phyloP scores from a whole-genome alignment of 1,140 invertebrate species.

The Fopius arisanus region DNA sequence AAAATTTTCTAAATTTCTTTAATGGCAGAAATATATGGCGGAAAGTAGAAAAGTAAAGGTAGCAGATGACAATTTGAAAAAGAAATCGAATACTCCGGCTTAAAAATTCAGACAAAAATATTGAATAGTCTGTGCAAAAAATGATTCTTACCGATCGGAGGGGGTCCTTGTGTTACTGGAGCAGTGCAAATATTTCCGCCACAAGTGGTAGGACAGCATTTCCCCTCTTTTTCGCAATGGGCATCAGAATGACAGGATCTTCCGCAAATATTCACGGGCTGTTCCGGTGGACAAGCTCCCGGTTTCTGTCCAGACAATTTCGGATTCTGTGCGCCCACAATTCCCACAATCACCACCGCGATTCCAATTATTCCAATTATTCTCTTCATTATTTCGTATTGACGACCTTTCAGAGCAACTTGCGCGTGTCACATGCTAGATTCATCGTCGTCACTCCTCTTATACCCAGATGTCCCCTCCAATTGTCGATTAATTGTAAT shows the following conservation, averaged over 20 bases:
- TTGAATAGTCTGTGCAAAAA: neutral
- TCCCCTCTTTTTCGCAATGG: constrained; percentile 51
- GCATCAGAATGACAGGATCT: constrained; percentile 49
- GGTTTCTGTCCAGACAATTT: constrained; percentile 41
- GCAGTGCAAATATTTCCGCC: constrained; percentile 66
- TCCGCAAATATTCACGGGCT: constrained; percentile 51
- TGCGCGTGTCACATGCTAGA: neutral
- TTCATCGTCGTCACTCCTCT: neutral
- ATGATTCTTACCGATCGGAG: constrained; percentile 33
- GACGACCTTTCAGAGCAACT: too few species aligned
- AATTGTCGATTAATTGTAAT: neutral
- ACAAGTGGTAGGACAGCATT: constrained; percentile 67
- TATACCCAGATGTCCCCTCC: neutral
- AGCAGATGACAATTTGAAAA: too few species aligned
- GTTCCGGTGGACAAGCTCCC: constrained; percentile 55
- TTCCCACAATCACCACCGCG: neutral
- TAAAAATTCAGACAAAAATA: too few species aligned
- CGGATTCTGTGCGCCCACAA: constrained; percentile 16
- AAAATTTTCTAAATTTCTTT: too few species aligned
- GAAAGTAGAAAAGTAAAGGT: too few species aligned
- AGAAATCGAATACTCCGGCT: too few species aligned
- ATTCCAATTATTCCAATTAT: neutral
- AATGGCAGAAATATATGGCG: too few species aligned
- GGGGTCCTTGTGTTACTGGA: constrained; percentile 57
- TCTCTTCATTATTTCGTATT: neutral